Conservation (phyloP, 2,113 vertebrate species). For the Paramisgurnus dabryanus region DNA sequence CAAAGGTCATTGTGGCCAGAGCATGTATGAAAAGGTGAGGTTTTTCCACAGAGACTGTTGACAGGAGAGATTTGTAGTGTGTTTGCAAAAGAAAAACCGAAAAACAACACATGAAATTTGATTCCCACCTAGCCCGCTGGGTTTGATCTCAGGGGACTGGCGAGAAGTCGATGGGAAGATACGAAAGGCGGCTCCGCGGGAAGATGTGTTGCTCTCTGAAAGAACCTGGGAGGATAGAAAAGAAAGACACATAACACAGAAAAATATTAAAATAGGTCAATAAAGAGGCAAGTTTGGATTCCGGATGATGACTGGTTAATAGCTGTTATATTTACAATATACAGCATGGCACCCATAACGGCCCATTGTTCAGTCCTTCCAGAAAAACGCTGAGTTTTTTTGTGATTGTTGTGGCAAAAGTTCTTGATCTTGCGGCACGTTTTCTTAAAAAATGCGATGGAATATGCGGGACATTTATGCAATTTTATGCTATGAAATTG, state of each 20-base stretch:
- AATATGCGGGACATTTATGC: too few species aligned
- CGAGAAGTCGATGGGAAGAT: slow-evolving; percentile 88
- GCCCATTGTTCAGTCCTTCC: too few species aligned
- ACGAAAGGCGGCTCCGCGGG: slow-evolving; percentile 81
- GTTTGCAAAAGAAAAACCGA: slow-evolving; percentile 38
- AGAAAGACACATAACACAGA: slow-evolving; percentile 1
- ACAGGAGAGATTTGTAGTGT: slow-evolving; percentile 39
- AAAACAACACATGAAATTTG: slow-evolving; percentile 31
- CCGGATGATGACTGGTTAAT: too few species aligned
- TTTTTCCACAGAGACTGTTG: slow-evolving; percentile 7
- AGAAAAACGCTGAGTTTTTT: too few species aligned
- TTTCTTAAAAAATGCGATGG: too few species aligned
- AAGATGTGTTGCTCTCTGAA: slow-evolving; percentile 83
- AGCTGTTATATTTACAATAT: too few species aligned
- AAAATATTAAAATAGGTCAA: neutral
- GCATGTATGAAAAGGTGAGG: neutral
- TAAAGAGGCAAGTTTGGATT: too few species aligned
- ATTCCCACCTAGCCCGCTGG: slow-evolving; percentile 85
- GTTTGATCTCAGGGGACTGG: slow-evolving; percentile 89
- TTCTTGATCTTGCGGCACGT: too few species aligned
- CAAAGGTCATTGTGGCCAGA: neutral
- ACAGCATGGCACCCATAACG: too few species aligned
- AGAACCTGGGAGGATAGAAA: slow-evolving; percentile 81
- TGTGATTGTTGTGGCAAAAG: too few species aligned
- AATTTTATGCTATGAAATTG: too few species aligned